Evolutionary conservation across 2,797 vertebrate species (phyloP).

Genomic region (Coilia nasus): DNA sequence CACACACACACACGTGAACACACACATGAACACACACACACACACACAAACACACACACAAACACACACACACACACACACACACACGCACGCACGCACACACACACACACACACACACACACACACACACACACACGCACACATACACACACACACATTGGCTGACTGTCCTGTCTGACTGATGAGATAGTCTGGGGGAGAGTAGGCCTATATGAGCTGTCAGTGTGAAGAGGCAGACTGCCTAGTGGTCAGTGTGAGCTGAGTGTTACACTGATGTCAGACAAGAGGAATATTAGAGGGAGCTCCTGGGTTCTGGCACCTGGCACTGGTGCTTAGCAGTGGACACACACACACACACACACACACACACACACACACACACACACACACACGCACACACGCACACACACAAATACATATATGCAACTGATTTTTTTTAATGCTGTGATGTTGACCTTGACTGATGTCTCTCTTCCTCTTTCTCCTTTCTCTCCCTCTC

Average conservation of each 20-base stretch:
- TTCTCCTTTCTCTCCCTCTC: too few species aligned
- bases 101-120: too few species aligned
- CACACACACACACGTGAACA: too few species aligned
- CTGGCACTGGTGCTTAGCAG: neutral
- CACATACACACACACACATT: too few species aligned
- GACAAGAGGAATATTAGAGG: neutral
- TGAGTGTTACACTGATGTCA: neutral
- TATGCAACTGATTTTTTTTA: too few species aligned
- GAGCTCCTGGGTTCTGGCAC: neutral
- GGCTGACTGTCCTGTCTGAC: neutral
- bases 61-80: too few species aligned
- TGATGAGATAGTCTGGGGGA: neutral
- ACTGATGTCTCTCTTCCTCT: neutral
- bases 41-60: too few species aligned
- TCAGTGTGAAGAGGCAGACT: neutral
- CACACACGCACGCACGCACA: too few species aligned
- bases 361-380: too few species aligned
- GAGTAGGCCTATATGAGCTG: neutral
- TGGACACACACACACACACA: too few species aligned
- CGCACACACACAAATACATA: neutral
- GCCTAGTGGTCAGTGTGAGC: neutral
- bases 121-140: too few species aligned
- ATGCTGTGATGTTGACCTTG: neutral
- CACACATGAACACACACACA: too few species aligned
- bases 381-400: neutral